Evolutionary conservation across 2,888 invertebrate genomes (phyloP).

Genomic region (Tipula unca): DNA sequence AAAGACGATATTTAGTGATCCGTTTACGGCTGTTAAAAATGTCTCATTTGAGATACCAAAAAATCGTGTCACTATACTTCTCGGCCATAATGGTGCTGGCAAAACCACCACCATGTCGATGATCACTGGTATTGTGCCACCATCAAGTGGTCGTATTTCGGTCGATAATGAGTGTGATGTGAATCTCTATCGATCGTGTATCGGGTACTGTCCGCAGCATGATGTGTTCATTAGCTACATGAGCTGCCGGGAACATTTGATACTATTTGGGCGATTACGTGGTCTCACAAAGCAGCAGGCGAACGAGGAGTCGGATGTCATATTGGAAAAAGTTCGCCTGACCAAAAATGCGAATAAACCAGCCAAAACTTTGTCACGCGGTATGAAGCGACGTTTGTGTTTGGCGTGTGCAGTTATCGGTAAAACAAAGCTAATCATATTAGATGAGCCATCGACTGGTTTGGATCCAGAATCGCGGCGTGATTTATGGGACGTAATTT

Average conservation of each 20-base stretch:
- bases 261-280: constrained; percentile 73
- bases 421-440: constrained; percentile 54
- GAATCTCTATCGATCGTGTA: constrained; percentile 55
- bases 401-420: constrained; percentile 80
- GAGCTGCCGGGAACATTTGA: constrained; percentile 71
- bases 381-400: constrained; percentile 83
- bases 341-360: constrained; percentile 51
- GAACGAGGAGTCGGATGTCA: constrained; percentile 44
- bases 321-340: constrained; percentile 54
- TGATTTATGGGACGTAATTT: constrained; percentile 79
- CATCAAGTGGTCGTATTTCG: constrained; percentile 34
- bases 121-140: constrained; percentile 48
- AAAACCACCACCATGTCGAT: constrained; percentile 66
- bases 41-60: constrained; percentile 66
- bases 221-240: constrained; percentile 76
- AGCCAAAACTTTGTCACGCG: constrained; percentile 69
- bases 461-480: constrained; percentile 84
- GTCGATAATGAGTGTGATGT: constrained; percentile 59
- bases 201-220: constrained; percentile 89
- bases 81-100: constrained; percentile 85
- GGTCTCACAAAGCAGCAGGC: constrained; percentile 45
- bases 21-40: constrained; percentile 52
- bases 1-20: constrained; percentile 24
- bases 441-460: constrained; percentile 87
- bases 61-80: constrained; percentile 75